Evolutionary conservation across 1,140 invertebrate species (phyloP).

Genomic region (Apolygus lucorum): DNA sequence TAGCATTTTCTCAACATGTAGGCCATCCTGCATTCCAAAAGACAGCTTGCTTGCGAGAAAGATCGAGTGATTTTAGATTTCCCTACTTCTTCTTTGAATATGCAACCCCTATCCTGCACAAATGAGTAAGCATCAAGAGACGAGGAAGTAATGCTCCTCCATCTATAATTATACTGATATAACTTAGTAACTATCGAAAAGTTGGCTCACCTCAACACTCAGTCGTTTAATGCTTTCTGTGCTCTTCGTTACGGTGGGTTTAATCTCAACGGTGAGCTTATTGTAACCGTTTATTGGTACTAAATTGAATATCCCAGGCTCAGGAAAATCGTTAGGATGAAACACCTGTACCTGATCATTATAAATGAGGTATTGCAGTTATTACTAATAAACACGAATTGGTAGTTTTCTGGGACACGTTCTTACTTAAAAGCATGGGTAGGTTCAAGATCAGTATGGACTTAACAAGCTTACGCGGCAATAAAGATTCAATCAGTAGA

Average conservation of each 20-base stretch:
- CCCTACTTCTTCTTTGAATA: conserved; percentile 32
- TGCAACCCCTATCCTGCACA: conserved; percentile 31
- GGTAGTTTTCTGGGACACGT: too few relatives aligned
- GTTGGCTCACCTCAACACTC: background rate
- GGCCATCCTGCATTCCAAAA: conserved; percentile 35
- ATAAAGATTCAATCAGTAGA: too few relatives aligned
- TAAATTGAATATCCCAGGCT: conserved; percentile 33
- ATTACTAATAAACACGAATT: too few relatives aligned
- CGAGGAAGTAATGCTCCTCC: too few relatives aligned
- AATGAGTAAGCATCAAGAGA: background rate
- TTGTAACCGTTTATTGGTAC: conserved; percentile 25
- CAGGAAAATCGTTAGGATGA: conserved; percentile 33
- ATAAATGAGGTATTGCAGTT: too few relatives aligned
- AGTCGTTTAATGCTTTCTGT: conserved; percentile 31
- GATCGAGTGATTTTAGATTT: conserved; percentile 27
- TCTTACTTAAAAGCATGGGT: too few relatives aligned
- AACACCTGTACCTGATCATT: conserved; percentile 34
- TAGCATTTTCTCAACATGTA: conserved; percentile 32
- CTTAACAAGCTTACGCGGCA: too few relatives aligned
- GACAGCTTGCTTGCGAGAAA: conserved; percentile 35
- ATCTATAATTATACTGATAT: too few relatives aligned
- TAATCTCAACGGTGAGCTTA: conserved; percentile 32
- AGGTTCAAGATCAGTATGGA: too few relatives aligned
- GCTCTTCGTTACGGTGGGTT: conserved; percentile 33
- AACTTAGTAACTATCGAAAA: too few relatives aligned